phyloP scores from a whole-genome alignment of 1,140 invertebrate genomes.

The Macrobrachium nipponense region DNA sequence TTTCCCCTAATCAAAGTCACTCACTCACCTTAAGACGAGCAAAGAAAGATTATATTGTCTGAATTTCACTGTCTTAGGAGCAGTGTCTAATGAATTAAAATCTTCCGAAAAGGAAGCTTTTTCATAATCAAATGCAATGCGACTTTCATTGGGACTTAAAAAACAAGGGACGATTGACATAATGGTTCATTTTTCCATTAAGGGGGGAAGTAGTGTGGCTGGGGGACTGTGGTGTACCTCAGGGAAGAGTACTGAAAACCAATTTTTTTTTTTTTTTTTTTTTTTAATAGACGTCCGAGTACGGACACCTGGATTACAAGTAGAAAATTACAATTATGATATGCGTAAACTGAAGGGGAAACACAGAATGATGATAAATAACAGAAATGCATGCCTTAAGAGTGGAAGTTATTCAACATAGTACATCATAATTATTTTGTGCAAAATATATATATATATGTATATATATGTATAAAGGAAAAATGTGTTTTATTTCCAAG shows the following conservation, averaged over 20 bases:
- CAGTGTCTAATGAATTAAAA: too few relatives aligned
- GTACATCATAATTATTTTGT: slow-evolving; percentile 33
- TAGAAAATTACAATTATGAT: slow-evolving; percentile 61
- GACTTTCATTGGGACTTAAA: too few relatives aligned
- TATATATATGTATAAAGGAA: slow-evolving; percentile 31
- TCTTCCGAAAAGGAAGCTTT: too few relatives aligned
- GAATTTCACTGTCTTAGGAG: too few relatives aligned
- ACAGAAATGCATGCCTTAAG: slow-evolving; percentile 48
- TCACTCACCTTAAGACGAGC: too few relatives aligned
- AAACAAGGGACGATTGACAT: too few relatives aligned
- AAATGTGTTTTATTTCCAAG: background rate
- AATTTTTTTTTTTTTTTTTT: background rate
- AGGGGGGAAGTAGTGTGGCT: background rate
- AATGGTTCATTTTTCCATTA: too few relatives aligned
- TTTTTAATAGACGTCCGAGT: slow-evolving; percentile 11
- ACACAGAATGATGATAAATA: slow-evolving; percentile 19
- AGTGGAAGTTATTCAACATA: slow-evolving; percentile 38
- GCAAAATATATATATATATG: slow-evolving; percentile 32
- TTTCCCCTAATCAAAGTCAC: too few relatives aligned
- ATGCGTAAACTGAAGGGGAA: slow-evolving; percentile 48
- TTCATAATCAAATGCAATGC: too few relatives aligned
- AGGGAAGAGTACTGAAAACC: slow-evolving; percentile 4
- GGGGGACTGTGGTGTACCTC: background rate
- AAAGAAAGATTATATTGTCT: too few relatives aligned
- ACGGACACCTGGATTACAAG: slow-evolving; percentile 30